A percentile compares a stretch with the other conserved stretches of the same genome.
Evolutionary conservation across 1,140 invertebrate species (phyloP).

Genomic region (Melanaphis sacchari): DNA sequence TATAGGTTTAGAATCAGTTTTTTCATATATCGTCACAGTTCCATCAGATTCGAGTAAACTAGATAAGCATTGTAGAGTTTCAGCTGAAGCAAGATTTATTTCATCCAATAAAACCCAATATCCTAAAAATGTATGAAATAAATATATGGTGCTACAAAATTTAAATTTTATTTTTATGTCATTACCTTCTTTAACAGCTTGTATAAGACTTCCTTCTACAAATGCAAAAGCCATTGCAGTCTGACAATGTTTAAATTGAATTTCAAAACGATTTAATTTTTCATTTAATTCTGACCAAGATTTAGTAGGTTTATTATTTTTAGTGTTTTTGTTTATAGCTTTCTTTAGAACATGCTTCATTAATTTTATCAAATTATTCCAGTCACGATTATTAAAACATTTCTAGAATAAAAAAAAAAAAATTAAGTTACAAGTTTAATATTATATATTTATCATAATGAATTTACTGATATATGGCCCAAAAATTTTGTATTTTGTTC

Average conservation of each 20-base stretch:
- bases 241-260: slow-evolving; percentile 72
- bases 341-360: slow-evolving; percentile 79
- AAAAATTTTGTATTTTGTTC: slow-evolving; percentile 88
- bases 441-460: background rate
- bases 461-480: slow-evolving; percentile 68
- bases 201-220: slow-evolving; percentile 90
- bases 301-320: slow-evolving; percentile 64
- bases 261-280: slow-evolving; percentile 75
- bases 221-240: slow-evolving; percentile 88
- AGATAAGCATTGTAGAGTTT: slow-evolving; percentile 94
- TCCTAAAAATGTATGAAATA: slow-evolving; percentile 63
- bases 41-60: slow-evolving; percentile 86
- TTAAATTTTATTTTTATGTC: background rate
- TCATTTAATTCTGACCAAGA: slow-evolving; percentile 69
- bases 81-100: slow-evolving; percentile 95
- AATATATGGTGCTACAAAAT: background rate
- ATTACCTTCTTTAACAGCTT: slow-evolving; percentile 81
- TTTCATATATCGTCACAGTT: slow-evolving; percentile 83
- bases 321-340: slow-evolving; percentile 68
- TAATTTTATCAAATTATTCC: slow-evolving; percentile 75
- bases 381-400: slow-evolving; percentile 76
- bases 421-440: background rate
- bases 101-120: slow-evolving; percentile 97
- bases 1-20: slow-evolving; percentile 83
- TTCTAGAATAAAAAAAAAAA: slow-evolving; percentile 64